These are phyloP conservation scores for Brachynemurus nebulosus DNA, from an alignment of 2,888 invertebrate species.

Conservation along the genomic window DNA sequence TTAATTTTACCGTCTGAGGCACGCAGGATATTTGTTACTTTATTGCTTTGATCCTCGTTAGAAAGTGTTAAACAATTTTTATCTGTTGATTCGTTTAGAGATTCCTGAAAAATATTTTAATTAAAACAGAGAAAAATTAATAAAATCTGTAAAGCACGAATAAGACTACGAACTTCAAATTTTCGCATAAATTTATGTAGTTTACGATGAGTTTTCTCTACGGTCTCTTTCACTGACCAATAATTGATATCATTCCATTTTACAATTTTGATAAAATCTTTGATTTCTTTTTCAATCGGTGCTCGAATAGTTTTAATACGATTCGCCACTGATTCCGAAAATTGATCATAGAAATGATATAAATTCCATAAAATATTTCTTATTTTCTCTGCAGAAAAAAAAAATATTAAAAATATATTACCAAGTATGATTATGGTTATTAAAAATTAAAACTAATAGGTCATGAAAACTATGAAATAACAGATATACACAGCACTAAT, in stretches of 20 bases:
- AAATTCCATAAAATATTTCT: conserved; percentile 66
- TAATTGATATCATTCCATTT: conserved; percentile 92
- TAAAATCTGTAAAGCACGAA: no score
- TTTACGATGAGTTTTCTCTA: conserved; percentile 76
- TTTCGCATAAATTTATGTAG: conserved; percentile 77
- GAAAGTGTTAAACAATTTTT: conserved; percentile 35
- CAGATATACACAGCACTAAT: no score
- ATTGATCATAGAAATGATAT: conserved; percentile 73
- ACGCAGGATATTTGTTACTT: no score
- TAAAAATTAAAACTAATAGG: no score
- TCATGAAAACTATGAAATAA: no score
- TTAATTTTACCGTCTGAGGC: no score
- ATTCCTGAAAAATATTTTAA: conserved; percentile 32
- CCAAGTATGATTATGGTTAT: no score
- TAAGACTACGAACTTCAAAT: conserved; percentile 44
- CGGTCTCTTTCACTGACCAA: conserved; percentile 81
- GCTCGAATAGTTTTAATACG: conserved; percentile 52
- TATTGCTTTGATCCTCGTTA: no score
- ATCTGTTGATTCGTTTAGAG: conserved; percentile 37
- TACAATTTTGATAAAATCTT: conserved; percentile 88
- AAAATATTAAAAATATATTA: no score
- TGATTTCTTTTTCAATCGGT: conserved; percentile 83
- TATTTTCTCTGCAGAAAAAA: conserved; percentile 31
- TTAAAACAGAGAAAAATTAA: no score
- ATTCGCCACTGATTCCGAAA: conserved; percentile 45